Conservation (phyloP, 2,113 vertebrate species). For the Atherinomorus stipes region DNA sequence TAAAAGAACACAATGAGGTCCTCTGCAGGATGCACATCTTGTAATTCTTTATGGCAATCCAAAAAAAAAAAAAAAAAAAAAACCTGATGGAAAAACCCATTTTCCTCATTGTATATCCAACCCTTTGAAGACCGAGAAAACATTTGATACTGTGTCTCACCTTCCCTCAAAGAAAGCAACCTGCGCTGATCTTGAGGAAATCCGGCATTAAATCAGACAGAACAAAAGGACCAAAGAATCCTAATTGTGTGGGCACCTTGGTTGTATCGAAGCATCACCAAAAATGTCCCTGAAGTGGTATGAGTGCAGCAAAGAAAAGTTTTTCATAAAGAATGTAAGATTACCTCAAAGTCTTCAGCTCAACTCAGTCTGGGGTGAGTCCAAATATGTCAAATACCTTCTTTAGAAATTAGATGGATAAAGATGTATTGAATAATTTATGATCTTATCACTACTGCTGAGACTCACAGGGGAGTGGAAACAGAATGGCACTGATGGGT, state of each 20-base stretch:
- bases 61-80: no score
- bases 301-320: conserved; percentile 35
- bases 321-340: conserved; percentile 40
- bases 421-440: conserved; percentile 26
- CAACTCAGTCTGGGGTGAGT: conserved; percentile 10
- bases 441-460: background rate
- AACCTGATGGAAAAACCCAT: conserved; percentile 1
- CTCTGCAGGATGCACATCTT: conserved; percentile 16
- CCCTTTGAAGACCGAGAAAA: conserved; percentile 41
- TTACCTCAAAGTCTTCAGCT: conserved; percentile 42
- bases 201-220: conserved; percentile 34
- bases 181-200: conserved; percentile 24
- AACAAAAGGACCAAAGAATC: conserved; percentile 44
- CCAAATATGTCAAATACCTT: conserved; percentile 34
- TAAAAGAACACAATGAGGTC: conserved; percentile 18
- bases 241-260: conserved; percentile 11
- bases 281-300: conserved; percentile 30
- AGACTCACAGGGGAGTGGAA: conserved; percentile 8
- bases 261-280: conserved; percentile 21
- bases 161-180: conserved; percentile 42
- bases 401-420: conserved; percentile 28
- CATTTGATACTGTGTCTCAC: conserved; percentile 45
- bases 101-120: conserved; percentile 12
- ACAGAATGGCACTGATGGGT: conserved; percentile 17
- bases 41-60: background rate